Percentiles rank a stretch among this genome's conserved stretches.
phyloP scores from a whole-genome alignment of 2,113 vertebrate species.

The Nymphicus hollandicus region DNA sequence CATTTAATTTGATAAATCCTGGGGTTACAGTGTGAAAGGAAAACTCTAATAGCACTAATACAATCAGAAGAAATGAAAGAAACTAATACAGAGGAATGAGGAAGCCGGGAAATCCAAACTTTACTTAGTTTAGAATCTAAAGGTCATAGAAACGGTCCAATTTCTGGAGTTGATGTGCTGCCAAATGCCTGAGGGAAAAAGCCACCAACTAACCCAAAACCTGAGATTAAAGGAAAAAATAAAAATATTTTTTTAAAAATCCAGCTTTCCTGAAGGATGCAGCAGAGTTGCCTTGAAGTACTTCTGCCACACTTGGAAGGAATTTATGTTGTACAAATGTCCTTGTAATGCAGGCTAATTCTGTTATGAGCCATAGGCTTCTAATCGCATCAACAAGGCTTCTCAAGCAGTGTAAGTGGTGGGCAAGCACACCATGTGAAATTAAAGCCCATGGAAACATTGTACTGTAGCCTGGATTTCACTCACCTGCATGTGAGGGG shows the following conservation, averaged over 20 bases:
- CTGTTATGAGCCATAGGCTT: neutral
- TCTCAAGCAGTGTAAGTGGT: neutral
- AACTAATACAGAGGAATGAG: conserved; percentile 22
- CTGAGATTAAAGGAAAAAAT: neutral
- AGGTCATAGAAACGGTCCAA: neutral
- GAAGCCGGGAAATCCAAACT: neutral
- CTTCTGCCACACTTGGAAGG: neutral
- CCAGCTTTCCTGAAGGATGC: neutral
- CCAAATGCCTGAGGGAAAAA: neutral
- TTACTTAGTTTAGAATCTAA: conserved; percentile 25
- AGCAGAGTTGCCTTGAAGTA: neutral
- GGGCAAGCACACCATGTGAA: neutral
- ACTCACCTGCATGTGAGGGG: neutral
- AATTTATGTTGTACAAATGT: neutral
- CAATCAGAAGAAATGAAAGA: neutral
- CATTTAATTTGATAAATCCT: conserved; percentile 29
- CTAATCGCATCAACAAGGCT: neutral
- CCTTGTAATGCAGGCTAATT: neutral
- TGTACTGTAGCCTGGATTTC: neutral
- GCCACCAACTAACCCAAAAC: neutral
- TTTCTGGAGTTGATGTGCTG: neutral
- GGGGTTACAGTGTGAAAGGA: neutral
- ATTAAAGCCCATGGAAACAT: neutral
- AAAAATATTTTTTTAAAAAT: neutral
- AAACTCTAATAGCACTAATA: neutral